Base-by-base conservation (phyloP, 1,140 invertebrate genomes). In the Drosophila serrata region DNA sequence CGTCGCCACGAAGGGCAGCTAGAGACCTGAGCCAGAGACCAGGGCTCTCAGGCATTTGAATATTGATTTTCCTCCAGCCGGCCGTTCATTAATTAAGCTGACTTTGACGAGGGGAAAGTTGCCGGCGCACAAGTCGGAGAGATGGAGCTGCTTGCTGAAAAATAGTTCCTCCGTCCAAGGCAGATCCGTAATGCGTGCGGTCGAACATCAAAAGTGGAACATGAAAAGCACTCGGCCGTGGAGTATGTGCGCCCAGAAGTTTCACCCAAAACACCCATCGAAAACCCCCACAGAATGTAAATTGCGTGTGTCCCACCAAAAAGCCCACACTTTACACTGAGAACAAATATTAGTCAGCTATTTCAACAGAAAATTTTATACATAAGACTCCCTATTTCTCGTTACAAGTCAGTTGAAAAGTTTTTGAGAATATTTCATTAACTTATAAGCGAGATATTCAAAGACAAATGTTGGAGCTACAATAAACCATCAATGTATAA, bases 71-170 rank as follows among this genome's bases (percentile, higher is more conserved):
- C 40, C 27, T 17, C 48, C 33, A 9, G 22, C 43, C 62, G 51
- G 33, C 51, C 42, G 49, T 85, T 60, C 82, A 81, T 90, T 87
- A 87, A 87, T 87, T 90, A 90, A 84, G 61, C 79, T 90, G 84
- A 88, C 84, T 90, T 88, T 88, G 84, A 88, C 78, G 73, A 85
- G 85, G 84, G 84, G 64, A 88, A 88, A 82, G 53, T 88, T 88
- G 72, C 40, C 33, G n/a, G 31, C 27, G 40, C 56, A 74, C 43
- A 76, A 69, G 68, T 59, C 48, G 59, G 60, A 53, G 29, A 58
- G 62, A 48, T 48, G 67, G 64, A 40, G 53, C 24, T 24, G 11
- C 9, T 9, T 68, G 59, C 42, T 27, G 39, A 22, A 67, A 68
- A 67, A 68, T 75, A 64, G 79, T 64, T 70, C 67, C 69, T 59